phyloP scores from a whole-genome alignment of 2,797 vertebrate species.

The Anisognathus igniventris region DNA sequence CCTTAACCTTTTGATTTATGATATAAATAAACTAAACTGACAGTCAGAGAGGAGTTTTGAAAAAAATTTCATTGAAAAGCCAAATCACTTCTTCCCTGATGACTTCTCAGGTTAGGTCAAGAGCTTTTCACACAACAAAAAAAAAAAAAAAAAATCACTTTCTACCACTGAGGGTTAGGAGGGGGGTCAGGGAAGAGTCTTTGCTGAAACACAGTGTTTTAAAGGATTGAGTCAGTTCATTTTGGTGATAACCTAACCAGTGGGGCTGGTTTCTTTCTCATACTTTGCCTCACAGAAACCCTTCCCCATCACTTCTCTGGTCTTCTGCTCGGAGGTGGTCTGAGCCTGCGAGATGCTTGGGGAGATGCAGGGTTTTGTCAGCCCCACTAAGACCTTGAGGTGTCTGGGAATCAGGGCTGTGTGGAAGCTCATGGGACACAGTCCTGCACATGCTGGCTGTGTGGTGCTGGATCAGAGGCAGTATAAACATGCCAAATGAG shows the following conservation, averaged over 20 bases:
- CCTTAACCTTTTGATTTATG: neutral
- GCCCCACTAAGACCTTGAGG: too few relatives aligned
- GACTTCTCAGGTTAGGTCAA: neutral
- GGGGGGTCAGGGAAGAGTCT: neutral
- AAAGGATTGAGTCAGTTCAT: neutral
- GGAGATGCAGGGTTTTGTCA: neutral
- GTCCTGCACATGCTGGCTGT: neutral
- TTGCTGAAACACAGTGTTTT: neutral
- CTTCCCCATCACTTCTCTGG: neutral
- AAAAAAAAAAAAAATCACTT: neutral
- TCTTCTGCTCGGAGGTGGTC: neutral
- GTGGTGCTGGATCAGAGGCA: neutral
- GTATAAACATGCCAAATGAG: neutral
- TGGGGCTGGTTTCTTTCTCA: neutral
- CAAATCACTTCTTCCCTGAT: neutral
- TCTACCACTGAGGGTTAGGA: neutral
- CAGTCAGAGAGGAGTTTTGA: neutral
- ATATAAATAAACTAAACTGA: neutral
- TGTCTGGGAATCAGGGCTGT: neutral
- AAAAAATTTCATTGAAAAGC: neutral
- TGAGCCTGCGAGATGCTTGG: neutral
- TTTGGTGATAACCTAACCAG: neutral
- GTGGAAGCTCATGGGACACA: neutral
- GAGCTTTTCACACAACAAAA: neutral
- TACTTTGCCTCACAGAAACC: neutral